These are phyloP conservation scores for Albula glossodonta DNA, from an alignment of 2,113 vertebrate species.

Conservation along the genomic window DNA sequence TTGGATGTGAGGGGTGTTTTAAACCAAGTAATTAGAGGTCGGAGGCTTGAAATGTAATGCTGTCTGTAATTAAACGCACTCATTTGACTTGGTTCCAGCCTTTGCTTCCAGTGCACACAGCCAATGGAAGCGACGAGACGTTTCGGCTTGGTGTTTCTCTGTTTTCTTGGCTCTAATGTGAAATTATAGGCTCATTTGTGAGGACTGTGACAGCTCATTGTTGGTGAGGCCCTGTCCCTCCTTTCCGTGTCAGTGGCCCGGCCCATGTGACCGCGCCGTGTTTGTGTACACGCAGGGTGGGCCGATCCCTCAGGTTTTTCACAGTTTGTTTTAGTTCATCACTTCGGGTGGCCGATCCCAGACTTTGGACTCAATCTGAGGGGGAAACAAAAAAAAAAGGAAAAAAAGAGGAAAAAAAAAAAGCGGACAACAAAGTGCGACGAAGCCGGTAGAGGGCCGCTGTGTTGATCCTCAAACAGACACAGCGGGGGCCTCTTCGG, in stretches of 20 bases:
- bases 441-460: slow-evolving; percentile 20
- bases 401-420: too few species aligned
- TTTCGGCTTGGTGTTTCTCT: background rate
- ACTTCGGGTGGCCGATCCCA: slow-evolving; percentile 34
- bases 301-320: slow-evolving; percentile 21
- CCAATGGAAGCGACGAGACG: slow-evolving; percentile 11
- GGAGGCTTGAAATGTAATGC: slow-evolving; percentile 22
- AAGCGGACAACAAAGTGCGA: slow-evolving; percentile 16
- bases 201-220: background rate
- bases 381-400: slow-evolving; percentile 24
- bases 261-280: background rate
- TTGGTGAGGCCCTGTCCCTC: slow-evolving; percentile 13
- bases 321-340: slow-evolving; percentile 33
- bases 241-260: slow-evolving; percentile 7
- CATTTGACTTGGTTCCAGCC: slow-evolving; percentile 30
- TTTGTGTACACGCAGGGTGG: slow-evolving; percentile 11
- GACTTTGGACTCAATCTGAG: slow-evolving; percentile 32
- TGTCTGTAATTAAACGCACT: slow-evolving; percentile 43
- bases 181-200: slow-evolving; percentile 20
- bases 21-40: slow-evolving; percentile 39
- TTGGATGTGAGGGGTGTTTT: slow-evolving; percentile 16
- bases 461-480: slow-evolving; percentile 36
- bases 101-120: slow-evolving; percentile 7
- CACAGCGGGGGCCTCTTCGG: background rate
- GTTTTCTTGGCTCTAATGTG: background rate